Evolutionary conservation across 2,797 vertebrate genomes (phyloP).

Genomic region (Myripristis murdjan): DNA sequence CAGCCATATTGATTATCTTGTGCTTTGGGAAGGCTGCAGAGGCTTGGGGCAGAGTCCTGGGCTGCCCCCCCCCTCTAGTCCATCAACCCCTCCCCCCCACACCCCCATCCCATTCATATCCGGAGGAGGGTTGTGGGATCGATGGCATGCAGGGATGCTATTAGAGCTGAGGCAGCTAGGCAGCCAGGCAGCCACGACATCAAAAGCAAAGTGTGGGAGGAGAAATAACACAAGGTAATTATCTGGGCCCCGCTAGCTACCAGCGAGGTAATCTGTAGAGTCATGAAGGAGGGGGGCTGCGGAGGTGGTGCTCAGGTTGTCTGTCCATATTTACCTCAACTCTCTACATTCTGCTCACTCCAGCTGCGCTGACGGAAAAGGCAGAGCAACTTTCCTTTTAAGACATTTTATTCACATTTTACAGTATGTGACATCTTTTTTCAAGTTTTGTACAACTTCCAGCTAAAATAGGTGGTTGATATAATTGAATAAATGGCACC

Average conservation of each 20-base stretch:
- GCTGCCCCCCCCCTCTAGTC: constrained; percentile 16
- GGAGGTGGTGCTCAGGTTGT: constrained; percentile 64
- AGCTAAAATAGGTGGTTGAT: neutral
- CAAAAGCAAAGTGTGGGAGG: constrained; percentile 77
- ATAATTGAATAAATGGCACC: neutral
- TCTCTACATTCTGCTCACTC: constrained; percentile 49
- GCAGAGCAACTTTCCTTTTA: constrained; percentile 27
- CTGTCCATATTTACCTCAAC: constrained; percentile 65
- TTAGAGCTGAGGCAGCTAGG: constrained; percentile 63
- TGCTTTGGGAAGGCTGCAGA: constrained; percentile 42
- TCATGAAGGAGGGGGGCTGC: constrained; percentile 42
- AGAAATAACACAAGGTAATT: constrained; percentile 81
- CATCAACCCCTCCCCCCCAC: constrained; percentile 27
- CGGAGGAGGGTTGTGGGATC: constrained; percentile 66
- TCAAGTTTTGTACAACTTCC: neutral
- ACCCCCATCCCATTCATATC: constrained; percentile 59
- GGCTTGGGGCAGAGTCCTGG: constrained; percentile 25
- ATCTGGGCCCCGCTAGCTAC: constrained; percentile 66
- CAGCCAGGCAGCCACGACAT: constrained; percentile 63
- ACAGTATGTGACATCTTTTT: constrained; percentile 3
- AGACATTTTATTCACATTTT: constrained; percentile 5
- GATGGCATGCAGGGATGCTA: constrained; percentile 69
- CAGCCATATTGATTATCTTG: constrained; percentile 54
- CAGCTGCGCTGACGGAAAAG: constrained; percentile 22
- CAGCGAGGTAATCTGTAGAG: constrained; percentile 66